These are phyloP conservation scores for Cheiracanthium punctorium DNA, from an alignment of 2,888 invertebrate genomes.

Conservation along the genomic window DNA sequence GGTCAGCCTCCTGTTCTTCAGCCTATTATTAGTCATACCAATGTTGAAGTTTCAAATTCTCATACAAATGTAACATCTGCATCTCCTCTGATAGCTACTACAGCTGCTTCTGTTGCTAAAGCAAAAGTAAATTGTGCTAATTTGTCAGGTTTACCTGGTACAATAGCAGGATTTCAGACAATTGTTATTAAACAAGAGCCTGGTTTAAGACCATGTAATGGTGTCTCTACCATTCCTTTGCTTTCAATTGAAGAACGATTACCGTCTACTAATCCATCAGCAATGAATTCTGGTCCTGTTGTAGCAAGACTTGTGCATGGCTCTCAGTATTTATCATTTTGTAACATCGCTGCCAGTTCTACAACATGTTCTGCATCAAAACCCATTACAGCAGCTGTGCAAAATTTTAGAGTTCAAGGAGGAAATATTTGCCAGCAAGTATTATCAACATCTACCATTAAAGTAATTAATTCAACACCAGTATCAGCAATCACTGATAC, in stretches of 20 bases:
- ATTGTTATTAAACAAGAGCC: slow-evolving; percentile 70
- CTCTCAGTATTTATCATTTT: slow-evolving; percentile 63
- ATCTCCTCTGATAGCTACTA: slow-evolving; percentile 41
- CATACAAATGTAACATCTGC: slow-evolving; percentile 30
- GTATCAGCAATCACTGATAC: slow-evolving; percentile 55
- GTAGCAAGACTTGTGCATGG: slow-evolving; percentile 67
- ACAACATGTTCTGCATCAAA: slow-evolving; percentile 34
- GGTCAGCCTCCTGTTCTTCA: slow-evolving; percentile 68
- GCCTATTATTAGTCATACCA: slow-evolving; percentile 57
- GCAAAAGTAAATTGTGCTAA: slow-evolving; percentile 49
- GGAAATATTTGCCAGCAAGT: slow-evolving; percentile 65
- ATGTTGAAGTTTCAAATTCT: slow-evolving; percentile 30
- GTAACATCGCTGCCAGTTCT: slow-evolving; percentile 59
- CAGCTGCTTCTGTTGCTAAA: slow-evolving; percentile 40
- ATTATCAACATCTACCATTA: slow-evolving; percentile 52
- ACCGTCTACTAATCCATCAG: slow-evolving; percentile 45
- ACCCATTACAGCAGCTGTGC: slow-evolving; percentile 49
- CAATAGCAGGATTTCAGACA: slow-evolving; percentile 66
- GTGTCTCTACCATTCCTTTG: slow-evolving; percentile 59
- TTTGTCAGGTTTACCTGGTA: slow-evolving; percentile 23
- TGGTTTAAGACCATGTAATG: slow-evolving; percentile 54
- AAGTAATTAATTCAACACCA: slow-evolving; percentile 56
- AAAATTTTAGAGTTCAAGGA: slow-evolving; percentile 64
- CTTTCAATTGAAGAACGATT: slow-evolving; percentile 54
- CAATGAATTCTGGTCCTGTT: slow-evolving; percentile 60